Conservation (phyloP, 2,797 vertebrate genomes). For the Ceryle rudis region DNA sequence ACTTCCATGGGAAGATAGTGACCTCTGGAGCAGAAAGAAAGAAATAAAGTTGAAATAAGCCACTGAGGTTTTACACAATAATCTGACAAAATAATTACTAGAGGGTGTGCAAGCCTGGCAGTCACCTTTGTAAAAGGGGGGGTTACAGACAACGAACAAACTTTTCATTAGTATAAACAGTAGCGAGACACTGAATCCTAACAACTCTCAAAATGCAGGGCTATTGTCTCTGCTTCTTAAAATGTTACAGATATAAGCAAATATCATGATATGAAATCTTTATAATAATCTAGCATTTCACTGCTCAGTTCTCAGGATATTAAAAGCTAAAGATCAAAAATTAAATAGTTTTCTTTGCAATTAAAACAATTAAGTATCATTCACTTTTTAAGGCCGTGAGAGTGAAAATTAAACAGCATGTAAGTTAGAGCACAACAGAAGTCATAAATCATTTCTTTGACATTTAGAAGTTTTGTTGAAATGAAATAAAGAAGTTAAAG, state of each 20-base stretch:
- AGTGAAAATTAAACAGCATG: neutral
- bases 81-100: neutral
- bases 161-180: neutral
- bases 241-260: neutral
- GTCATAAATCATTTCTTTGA: neutral
- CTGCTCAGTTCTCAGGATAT: neutral
- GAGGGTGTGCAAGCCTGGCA: neutral
- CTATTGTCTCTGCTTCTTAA: neutral
- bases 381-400: neutral
- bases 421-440: neutral
- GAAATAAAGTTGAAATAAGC: constrained; percentile 29
- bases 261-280: neutral
- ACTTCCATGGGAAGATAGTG: constrained; percentile 63
- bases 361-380: neutral
- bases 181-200: neutral
- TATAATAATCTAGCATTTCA: neutral
- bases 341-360: too few species aligned
- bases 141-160: neutral
- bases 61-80: neutral
- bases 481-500: neutral
- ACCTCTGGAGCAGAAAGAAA: constrained; percentile 72
- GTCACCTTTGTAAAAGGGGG: neutral
- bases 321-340: neutral
- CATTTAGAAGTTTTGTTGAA: neutral
- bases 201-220: neutral